Evolutionary conservation across 2,888 invertebrate genomes (phyloP).

Genomic region (Callosobruchus maculatus): DNA sequence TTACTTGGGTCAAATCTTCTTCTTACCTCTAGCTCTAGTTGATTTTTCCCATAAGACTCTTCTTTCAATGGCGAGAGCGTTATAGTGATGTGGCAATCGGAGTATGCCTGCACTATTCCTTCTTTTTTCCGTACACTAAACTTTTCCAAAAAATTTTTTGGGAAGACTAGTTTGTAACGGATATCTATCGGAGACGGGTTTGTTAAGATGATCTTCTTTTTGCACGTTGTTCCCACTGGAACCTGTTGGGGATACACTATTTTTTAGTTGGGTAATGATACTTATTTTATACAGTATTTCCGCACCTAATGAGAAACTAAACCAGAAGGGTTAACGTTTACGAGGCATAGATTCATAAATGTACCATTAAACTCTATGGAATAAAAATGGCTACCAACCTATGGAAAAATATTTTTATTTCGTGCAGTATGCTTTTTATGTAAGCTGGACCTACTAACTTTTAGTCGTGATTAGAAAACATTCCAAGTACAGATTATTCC

Average conservation of each 20-base stretch:
- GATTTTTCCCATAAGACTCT: conserved; percentile 44
- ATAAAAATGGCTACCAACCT: too few relatives aligned
- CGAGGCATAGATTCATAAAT: too few relatives aligned
- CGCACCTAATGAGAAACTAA: too few relatives aligned
- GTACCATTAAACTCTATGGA: too few relatives aligned
- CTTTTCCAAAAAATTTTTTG: conserved; percentile 43
- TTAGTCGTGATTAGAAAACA: too few relatives aligned
- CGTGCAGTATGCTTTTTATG: too few relatives aligned
- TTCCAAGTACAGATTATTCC: too few relatives aligned
- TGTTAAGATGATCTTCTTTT: conserved; percentile 49
- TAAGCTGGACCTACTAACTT: too few relatives aligned
- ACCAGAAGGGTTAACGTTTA: too few relatives aligned
- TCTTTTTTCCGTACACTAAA: conserved; percentile 50
- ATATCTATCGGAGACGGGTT: conserved; percentile 57
- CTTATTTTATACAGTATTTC: too few relatives aligned
- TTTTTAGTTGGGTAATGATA: too few relatives aligned
- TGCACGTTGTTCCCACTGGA: conserved; percentile 17
- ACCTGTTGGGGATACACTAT: conserved; percentile 8
- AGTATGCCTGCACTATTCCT: conserved; percentile 50
- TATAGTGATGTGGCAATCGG: conserved; percentile 51
- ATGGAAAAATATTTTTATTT: too few relatives aligned
- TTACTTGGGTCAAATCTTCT: neutral
- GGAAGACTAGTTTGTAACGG: conserved; percentile 54
- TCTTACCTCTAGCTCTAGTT: conserved; percentile 49
- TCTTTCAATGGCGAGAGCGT: conserved; percentile 51